Percentiles rank a stretch among this genome's conserved stretches.
These are phyloP conservation scores for Leptobrachium ailaonicum DNA, from an alignment of 2,113 vertebrate genomes.

Conservation along the genomic window DNA sequence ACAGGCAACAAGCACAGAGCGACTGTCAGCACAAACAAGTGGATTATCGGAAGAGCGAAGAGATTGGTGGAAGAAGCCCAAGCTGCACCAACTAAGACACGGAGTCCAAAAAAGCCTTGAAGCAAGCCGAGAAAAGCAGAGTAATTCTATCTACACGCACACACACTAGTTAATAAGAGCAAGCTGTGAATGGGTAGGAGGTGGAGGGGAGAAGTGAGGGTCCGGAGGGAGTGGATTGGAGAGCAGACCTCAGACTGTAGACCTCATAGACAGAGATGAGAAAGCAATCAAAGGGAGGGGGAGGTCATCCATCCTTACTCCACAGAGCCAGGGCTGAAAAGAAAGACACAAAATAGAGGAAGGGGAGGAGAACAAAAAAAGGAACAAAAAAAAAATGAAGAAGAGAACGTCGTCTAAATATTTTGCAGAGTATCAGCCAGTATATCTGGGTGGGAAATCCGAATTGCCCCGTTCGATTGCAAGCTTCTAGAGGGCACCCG, in stretches of 20 bases:
- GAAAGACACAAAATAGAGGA: conserved; percentile 65
- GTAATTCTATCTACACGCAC: conserved; percentile 31
- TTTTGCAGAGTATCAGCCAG: conserved; percentile 1
- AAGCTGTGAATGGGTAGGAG: conserved; percentile 51
- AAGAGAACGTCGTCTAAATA: conserved; percentile 12
- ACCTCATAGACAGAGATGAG: conserved; percentile 58
- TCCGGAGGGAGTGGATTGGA: conserved; percentile 50
- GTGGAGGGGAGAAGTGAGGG: conserved; percentile 37
- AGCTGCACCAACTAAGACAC: conserved; percentile 46
- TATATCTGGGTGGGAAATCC: conserved; percentile 4
- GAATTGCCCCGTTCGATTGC: conserved; percentile 4
- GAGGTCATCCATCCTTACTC: conserved; percentile 65
- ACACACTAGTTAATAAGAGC: conserved; percentile 49
- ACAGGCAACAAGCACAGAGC: conserved; percentile 44
- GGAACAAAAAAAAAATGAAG: conserved; percentile 18
- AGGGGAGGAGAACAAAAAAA: conserved; percentile 25
- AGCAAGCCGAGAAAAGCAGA: conserved; percentile 45
- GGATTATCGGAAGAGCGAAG: conserved; percentile 18
- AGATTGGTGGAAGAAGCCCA: conserved; percentile 43
- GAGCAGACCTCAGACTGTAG: conserved; percentile 63
- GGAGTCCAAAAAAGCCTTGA: conserved; percentile 42
- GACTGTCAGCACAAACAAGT: conserved; percentile 38
- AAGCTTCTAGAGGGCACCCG: conserved; percentile 9
- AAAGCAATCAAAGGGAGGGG: conserved; percentile 55
- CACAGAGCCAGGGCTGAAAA: conserved; percentile 66